These are phyloP conservation scores for Calonectris borealis DNA, from an alignment of 2,113 vertebrate genomes.

Conservation along the genomic window DNA sequence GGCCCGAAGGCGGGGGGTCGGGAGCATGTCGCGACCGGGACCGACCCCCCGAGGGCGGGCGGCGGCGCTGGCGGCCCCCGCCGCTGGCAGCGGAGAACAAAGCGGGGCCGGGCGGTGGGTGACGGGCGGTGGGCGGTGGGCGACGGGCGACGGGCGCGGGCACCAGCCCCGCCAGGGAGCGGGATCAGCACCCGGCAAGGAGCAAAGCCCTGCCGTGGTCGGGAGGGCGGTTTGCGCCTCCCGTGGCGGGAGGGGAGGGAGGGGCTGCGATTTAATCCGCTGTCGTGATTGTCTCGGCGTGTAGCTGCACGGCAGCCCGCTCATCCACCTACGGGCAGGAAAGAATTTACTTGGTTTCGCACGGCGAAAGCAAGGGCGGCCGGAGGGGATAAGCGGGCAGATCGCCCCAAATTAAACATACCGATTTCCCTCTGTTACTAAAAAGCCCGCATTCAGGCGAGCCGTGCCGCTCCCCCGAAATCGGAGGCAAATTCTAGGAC, in stretches of 20 bases:
- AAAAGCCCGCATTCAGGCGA: not conserved
- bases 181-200: no score
- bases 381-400: not conserved
- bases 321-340: not conserved
- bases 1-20: not conserved
- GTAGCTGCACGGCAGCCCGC: not conserved
- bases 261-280: not conserved
- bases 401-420: accelerated
- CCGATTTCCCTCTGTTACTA: not conserved
- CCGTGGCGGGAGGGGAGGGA: no score
- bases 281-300: not conserved
- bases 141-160: no score
- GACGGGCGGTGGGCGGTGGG: not conserved
- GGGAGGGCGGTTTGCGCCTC: not conserved
- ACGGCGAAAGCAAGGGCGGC: not conserved
- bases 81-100: conserved; percentile 71
- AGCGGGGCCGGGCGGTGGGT: not conserved
- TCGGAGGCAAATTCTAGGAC: not conserved
- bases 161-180: no score
- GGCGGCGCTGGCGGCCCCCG: not conserved
- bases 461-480: not conserved
- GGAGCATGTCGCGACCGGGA: not conserved
- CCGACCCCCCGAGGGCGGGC: not conserved
- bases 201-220: not conserved
- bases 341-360: not conserved